Base-by-base conservation (phyloP, 2,797 vertebrate species). In the Acrocephalus scirpaceus region DNA sequence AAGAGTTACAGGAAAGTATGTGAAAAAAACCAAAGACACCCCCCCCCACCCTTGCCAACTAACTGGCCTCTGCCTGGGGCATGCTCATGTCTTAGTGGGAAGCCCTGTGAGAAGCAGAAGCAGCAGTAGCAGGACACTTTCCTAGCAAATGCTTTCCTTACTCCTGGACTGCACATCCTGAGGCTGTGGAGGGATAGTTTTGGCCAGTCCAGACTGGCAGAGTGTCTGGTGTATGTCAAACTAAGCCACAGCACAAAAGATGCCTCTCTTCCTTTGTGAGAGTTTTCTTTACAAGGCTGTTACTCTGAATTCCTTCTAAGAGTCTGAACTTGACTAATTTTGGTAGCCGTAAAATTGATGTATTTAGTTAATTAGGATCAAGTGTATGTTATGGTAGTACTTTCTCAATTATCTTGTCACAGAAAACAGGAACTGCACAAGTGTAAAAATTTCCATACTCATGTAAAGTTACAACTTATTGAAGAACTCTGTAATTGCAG, bases 71-170 rank as follows among this genome's bases (percentile, higher is more conserved):
- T 29, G 23, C 32, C 61, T 42, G 21, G 40, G 20, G 45, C 61
- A 15, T 0, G 25, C 13, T 29, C 40, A 8, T 0, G 0, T 5
- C 36, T 34, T 17, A 1, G 13, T 5, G 19, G 19, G 36, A 36
- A n/a, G 53, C 27, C 19, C 30, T 7, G 11, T 2, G 20, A 13
- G 4, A 53, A n/a, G 77, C 80, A 92, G 79, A 56, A 53, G 65
- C 48, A 62, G 73, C 60, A 29, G 22, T 0, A 40, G n/a, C 45
- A 44, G 50, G 58, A 79, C 8, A 16, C 27, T 45, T 30, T 13
- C 38, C 44, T 10, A 8, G 20, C 0, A 0, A 80, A 48, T 7
- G 14, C 57, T 83, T 32, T 18, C n/a, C 60, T 58, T 73, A n/a
- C 67, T 50, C 70, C 10, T 1, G 42, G 1, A 42, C 50, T 62